Evolutionary conservation across 2,888 invertebrate genomes (phyloP), one percentile per base, ranked within the genome.

Genomic region (Aporophyla lueneburgensis): DNA sequence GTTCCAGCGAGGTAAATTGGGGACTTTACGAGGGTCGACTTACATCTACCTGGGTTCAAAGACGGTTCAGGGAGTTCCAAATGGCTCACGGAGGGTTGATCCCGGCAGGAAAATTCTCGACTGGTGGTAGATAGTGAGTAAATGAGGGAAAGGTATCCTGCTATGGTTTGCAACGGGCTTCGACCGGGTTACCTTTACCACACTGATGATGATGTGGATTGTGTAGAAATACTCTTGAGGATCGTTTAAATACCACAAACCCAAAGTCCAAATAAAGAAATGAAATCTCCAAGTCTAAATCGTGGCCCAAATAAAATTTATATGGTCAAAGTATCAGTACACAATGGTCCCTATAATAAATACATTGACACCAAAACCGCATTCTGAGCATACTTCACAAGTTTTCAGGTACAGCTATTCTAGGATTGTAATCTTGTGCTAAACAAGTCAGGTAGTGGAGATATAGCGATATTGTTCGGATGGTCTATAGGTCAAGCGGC

Each of bases 401-500:
- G 70, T 77, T 87, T 84, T 65, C 79, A 84, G 76, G 51, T 71
- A 78, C 61, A 66, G 56, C 70, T 72, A 71, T 19, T 56, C 33
- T 43, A n/a, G 66, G 80, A 88, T 87, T 78, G 73, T 70, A 76
- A 87, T 87, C 88, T 80, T 43, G 67, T 71, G 73, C 69, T 59
- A 77, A 80, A 68, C 75, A 74, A 81, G 77, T 81, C 83, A 81
- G 77, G 74, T 77, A 74, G 66, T 76, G 61, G 73, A 80, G 86
- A 83, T 84, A 84, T 73, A 56, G 61, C 76, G 66, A 80, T 83
- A 71, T 76, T 85, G 79, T 81, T 72, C 73, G 85, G 81, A 79
- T 80, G 82, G 76, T 73, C 71, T 90, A 89, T 90, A 92, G 93
- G 93, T 93, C 93, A 92, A 92, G 86, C 90, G 91, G 92, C 87